These are phyloP conservation scores for Gorsachius goisagi DNA, from an alignment of 2,113 vertebrate species.

Conservation along the genomic window DNA sequence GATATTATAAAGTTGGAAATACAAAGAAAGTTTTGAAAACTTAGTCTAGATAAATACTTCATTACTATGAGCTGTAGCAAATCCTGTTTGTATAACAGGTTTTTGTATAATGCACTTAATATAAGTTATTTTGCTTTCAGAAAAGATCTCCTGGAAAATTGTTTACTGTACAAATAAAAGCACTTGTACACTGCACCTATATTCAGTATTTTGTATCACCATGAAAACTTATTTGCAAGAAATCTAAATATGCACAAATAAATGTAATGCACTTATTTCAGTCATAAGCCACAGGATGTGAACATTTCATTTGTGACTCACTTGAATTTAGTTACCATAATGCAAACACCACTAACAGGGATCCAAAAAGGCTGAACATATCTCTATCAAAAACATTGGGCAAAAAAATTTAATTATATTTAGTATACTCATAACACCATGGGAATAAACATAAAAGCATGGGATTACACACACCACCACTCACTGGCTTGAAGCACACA, in stretches of 20 bases:
- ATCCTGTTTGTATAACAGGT: constrained; percentile 74
- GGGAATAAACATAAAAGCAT: neutral
- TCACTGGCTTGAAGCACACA: neutral
- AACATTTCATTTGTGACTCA: neutral
- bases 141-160: constrained; percentile 60
- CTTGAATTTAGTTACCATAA: neutral
- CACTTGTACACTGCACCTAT: constrained; percentile 52
- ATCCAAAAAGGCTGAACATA: neutral
- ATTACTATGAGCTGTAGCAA: constrained; percentile 75
- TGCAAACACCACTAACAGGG: neutral
- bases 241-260: neutral
- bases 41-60: constrained; percentile 54
- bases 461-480: neutral
- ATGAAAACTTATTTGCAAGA: neutral
- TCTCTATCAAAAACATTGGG: neutral
- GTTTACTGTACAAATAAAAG: constrained; percentile 68
- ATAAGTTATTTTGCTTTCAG: constrained; percentile 73
- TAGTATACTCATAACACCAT: neutral
- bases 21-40: neutral
- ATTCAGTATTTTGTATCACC: constrained; percentile 38
- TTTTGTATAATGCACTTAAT: constrained; percentile 72
- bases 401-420: neutral
- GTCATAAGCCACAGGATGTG: neutral
- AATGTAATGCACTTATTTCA: neutral
- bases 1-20: constrained; percentile 28